Conservation (phyloP, 2,888 invertebrate genomes). For the Elaeidobius kamerunicus region DNA sequence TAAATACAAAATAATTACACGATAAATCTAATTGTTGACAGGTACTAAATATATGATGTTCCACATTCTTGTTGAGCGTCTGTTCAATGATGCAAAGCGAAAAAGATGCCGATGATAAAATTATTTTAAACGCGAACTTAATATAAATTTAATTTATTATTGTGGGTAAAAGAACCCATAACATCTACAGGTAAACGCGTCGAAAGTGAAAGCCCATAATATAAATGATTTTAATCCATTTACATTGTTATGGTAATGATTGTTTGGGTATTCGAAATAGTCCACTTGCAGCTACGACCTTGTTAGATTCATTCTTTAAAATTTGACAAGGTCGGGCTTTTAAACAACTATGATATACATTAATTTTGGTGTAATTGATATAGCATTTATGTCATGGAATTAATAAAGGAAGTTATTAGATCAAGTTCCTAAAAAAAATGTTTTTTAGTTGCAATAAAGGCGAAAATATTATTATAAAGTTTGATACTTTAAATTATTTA, state of each 20-base stretch:
- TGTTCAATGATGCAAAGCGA: not conserved
- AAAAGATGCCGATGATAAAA: not conserved
- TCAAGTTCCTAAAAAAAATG: no score
- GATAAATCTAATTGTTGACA: no score
- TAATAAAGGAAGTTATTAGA: no score
- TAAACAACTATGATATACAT: no score
- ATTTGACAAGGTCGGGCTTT: constrained; percentile 31
- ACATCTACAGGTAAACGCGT: not conserved
- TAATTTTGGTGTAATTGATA: no score
- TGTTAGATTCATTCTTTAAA: constrained; percentile 22
- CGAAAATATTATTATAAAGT: no score
- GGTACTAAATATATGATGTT: no score
- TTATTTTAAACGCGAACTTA: not conserved
- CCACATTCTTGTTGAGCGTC: not conserved
- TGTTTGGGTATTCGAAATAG: constrained; percentile 31
- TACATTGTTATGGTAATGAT: constrained; percentile 30
- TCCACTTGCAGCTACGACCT: constrained; percentile 29
- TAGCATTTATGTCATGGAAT: no score
- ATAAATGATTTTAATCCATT: constrained; percentile 27
- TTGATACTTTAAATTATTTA: no score
- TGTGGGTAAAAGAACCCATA: not conserved
- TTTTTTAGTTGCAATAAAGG: no score
- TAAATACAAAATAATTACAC: no score
- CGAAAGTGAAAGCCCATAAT: constrained; percentile 26
- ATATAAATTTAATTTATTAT: not conserved